Conservation (phyloP, 2,888 invertebrate species). For the Xanthostigma xanthostigma region DNA sequence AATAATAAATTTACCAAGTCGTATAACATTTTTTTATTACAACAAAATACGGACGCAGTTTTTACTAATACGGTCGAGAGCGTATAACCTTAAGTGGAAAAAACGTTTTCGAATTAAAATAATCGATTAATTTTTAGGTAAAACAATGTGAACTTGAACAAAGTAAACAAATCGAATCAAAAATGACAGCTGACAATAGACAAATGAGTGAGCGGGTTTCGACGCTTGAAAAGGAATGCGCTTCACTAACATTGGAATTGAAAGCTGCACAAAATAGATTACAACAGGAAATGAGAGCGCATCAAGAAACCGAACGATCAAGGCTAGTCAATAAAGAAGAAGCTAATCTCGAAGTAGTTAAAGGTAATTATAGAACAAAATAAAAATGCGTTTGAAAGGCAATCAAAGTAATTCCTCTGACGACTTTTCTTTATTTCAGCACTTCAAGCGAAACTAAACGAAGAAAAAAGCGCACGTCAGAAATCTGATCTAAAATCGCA, state of each 20-base stretch:
- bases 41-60: too few species aligned
- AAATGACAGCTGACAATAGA: conserved; percentile 58
- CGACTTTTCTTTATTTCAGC: conserved; percentile 35
- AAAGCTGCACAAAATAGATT: conserved; percentile 71
- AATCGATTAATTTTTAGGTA: conserved; percentile 1
- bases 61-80: too few species aligned
- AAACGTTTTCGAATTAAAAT: background rate
- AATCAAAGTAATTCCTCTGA: conserved; percentile 43
- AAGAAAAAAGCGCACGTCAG: conserved; percentile 76
- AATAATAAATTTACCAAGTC: too few species aligned
- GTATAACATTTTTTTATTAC: too few species aligned
- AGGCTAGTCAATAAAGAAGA: conserved; percentile 78
- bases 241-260: conserved; percentile 68
- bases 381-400: conserved; percentile 26
- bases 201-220: conserved; percentile 69
- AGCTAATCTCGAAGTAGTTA: conserved; percentile 82
- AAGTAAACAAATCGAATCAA: conserved; percentile 45
- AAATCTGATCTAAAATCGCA: conserved; percentile 75
- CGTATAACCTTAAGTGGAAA: too few species aligned
- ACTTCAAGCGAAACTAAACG: conserved; percentile 79
- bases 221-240: conserved; percentile 75
- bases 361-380: conserved; percentile 41
- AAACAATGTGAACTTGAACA: conserved; percentile 47
- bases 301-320: conserved; percentile 76
- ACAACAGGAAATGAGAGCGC: conserved; percentile 74